Evolutionary conservation across 2,888 invertebrate species (phyloP).

Genomic region (Limnephilus rhombicus): DNA sequence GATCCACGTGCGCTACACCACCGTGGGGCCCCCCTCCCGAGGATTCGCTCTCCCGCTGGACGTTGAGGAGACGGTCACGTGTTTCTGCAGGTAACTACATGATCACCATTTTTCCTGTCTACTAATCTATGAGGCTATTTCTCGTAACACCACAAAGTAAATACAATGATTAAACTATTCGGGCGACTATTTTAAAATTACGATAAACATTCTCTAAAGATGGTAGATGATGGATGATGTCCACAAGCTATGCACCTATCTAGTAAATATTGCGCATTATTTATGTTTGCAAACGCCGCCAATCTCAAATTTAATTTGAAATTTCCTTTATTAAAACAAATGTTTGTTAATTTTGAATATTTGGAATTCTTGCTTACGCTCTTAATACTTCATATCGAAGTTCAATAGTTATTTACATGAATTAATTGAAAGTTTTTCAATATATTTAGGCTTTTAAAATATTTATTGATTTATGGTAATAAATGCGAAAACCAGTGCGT

Average conservation of each 20-base stretch:
- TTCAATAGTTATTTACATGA: not conserved
- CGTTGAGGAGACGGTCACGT: slow-evolving; percentile 85
- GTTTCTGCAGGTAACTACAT: slow-evolving; percentile 85
- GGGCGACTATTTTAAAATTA: not conserved
- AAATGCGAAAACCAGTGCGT: not conserved
- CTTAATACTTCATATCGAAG: not conserved
- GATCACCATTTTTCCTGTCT: not conserved
- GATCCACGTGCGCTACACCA: slow-evolving; percentile 74
- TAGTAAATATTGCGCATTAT: not conserved
- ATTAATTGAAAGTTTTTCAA: not conserved
- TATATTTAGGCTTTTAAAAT: not conserved
- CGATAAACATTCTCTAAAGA: not conserved
- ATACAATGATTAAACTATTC: not conserved
- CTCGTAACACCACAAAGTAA: not conserved
- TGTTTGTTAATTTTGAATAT: not conserved
- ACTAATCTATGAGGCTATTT: not conserved
- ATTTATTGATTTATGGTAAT: not conserved
- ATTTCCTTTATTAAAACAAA: not conserved
- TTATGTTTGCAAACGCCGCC: not conserved
- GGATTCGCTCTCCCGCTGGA: slow-evolving; percentile 80
- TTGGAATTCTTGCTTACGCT: not conserved
- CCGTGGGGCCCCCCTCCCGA: slow-evolving; percentile 70
- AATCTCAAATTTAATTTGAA: not conserved
- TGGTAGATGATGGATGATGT: not conserved
- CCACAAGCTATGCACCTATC: too few relatives aligned